Evolutionary conservation across 2,113 vertebrate genomes (phyloP).

Genomic region (Rhynchomys soricoides): DNA sequence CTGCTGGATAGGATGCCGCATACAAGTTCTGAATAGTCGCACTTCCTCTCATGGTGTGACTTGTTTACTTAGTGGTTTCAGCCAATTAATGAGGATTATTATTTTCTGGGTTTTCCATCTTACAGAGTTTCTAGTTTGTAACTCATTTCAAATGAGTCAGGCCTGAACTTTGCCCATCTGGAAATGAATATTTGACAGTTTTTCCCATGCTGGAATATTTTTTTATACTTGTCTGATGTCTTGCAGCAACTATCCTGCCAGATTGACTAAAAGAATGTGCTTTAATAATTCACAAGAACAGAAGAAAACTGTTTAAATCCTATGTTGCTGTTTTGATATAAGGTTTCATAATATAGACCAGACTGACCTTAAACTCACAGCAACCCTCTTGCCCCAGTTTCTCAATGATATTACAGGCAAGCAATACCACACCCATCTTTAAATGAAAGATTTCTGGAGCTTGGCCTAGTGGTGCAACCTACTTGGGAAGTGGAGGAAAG

Average conservation of each 20-base stretch:
- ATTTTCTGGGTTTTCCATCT: constrained; percentile 49
- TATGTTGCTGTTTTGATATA: not conserved
- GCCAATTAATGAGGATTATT: constrained; percentile 34
- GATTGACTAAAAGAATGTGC: not conserved
- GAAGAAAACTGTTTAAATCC: constrained; percentile 29
- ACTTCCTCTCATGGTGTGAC: not conserved
- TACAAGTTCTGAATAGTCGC: not conserved
- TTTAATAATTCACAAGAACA: constrained; percentile 38
- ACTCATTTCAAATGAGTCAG: constrained; percentile 59
- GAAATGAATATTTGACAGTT: constrained; percentile 58
- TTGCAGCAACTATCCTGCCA: not conserved
- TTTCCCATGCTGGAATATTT: constrained; percentile 33
- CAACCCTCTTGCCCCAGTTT: not conserved
- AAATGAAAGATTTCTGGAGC: not conserved
- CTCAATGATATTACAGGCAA: not conserved
- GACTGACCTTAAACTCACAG: not conserved
- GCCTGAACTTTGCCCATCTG: constrained; percentile 53
- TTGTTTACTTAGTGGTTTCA: constrained; percentile 59
- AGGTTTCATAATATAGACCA: not conserved
- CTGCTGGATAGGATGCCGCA: constrained; percentile 73
- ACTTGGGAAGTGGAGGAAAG: not conserved
- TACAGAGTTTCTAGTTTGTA: constrained; percentile 42
- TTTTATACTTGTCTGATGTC: constrained; percentile 44
- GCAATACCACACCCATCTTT: not conserved
- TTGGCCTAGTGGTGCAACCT: not conserved